Conservation (phyloP, 2,888 invertebrate genomes). For the Adela reaumurella region DNA sequence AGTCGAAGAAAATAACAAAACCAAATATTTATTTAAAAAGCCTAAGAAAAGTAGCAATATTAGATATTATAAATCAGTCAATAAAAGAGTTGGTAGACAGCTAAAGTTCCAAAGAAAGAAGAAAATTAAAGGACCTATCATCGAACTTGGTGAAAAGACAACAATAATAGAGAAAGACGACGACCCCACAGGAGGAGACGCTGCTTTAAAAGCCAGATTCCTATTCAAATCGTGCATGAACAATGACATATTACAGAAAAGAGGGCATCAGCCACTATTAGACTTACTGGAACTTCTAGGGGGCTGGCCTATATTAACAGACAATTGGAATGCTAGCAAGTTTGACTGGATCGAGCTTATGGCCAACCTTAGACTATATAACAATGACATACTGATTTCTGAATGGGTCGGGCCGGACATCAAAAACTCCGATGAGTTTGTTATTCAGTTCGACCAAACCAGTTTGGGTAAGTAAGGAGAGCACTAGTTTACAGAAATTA, state of each 20-base stretch:
- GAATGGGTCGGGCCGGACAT: constrained; percentile 92
- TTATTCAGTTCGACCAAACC: constrained; percentile 89
- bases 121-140: background rate
- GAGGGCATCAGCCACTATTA: constrained; percentile 69
- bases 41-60: too few relatives aligned
- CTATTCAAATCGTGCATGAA: constrained; percentile 88
- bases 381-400: constrained; percentile 81
- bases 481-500: background rate
- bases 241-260: constrained; percentile 64
- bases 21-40: too few relatives aligned
- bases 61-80: too few relatives aligned
- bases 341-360: constrained; percentile 74
- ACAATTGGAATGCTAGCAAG: constrained; percentile 59
- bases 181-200: constrained; percentile 45
- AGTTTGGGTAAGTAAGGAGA: constrained; percentile 62
- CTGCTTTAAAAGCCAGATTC: constrained; percentile 75
- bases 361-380: constrained; percentile 71
- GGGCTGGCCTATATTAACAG: constrained; percentile 81
- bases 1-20: too few relatives aligned
- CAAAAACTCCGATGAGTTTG: constrained; percentile 85
- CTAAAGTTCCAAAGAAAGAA: constrained; percentile 14
- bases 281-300: constrained; percentile 69
- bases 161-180: constrained; percentile 12
- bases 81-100: too few relatives aligned
- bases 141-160: too few relatives aligned